Evolutionary conservation across 2,888 invertebrate species (phyloP), one percentile per base, ranked within the genome.

Genomic region (Nymphalis polychloros): DNA sequence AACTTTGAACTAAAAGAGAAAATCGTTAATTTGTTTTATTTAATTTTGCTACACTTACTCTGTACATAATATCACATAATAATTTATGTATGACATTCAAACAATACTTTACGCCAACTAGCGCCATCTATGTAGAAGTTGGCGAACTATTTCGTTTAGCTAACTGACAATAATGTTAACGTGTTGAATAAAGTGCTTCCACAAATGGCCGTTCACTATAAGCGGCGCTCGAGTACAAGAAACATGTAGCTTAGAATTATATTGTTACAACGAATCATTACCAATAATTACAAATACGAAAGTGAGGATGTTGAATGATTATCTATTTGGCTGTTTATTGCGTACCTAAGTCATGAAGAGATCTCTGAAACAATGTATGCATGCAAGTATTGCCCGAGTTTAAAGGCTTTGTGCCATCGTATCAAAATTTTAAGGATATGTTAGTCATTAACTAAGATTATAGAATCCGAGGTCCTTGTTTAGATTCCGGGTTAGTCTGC

Each of bases 101-200:
- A 27, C 23, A 13, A 23, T 53, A 13, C 3, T 31, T 57, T 35
- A 62, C 27, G 35, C 1, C 23, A 63, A 16, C 52, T 55, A 60
- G 19, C 69, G 67, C 69, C 72, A 72, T 64, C 72, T 72, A 63
- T 46, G 52, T 31, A 49, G n/a, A 23, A 7, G n/a, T 5, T 27
- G 1, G 19, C 31, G 13, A 61, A 71, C 71, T 69, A 63, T 57
- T 55, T 57, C 19, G 63, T 35, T 41, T 47, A 59, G 41, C 10
- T 19, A 59, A 31, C 31, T 19, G 16, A 8, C 20, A 53, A 53
- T 31, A 47, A 60, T 52, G 52, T 50, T n/a, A 50, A 48, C 59
- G 59, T 49, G 59, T 64, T 49, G 17, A 52, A 66, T 50, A 47
- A 52, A 7, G 47, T 20, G 53, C 13, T 59, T 59, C 65, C 63